A percentile compares a stretch with the other conserved stretches of the same genome.
Evolutionary conservation across 2,888 invertebrate species (phyloP).

Genomic region (Serripes groenlandicus): DNA sequence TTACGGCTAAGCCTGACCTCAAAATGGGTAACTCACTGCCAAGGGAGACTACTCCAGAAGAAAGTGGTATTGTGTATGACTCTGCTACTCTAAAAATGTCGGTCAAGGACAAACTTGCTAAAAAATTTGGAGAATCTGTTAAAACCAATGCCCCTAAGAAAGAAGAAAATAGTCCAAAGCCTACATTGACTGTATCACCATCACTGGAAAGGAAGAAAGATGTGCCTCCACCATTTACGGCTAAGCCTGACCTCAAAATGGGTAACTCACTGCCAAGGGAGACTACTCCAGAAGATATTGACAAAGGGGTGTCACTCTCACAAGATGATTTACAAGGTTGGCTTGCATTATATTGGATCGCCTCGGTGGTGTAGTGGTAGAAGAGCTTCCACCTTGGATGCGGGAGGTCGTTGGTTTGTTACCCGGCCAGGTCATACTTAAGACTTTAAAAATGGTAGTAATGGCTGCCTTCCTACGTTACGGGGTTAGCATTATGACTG

Average conservation of each 20-base stretch:
- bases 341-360: neutral
- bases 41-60: conserved; percentile 26
- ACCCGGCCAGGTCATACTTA: too few species aligned
- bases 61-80: conserved; percentile 73
- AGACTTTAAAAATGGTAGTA: too few species aligned
- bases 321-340: conserved; percentile 25
- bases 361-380: neutral
- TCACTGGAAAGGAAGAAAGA: conserved; percentile 3
- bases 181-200: neutral
- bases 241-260: neutral
- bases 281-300: conserved; percentile 25
- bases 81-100: conserved; percentile 76
- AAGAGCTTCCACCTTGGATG: too few species aligned
- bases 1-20: neutral
- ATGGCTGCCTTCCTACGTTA: too few species aligned
- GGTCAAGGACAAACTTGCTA: conserved; percentile 75
- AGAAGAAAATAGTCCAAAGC: neutral
- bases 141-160: neutral
- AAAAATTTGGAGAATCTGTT: conserved; percentile 22
- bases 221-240: neutral
- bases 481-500: too few species aligned
- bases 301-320: conserved; percentile 31
- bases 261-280: conserved; percentile 23
- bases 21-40: conserved; percentile 20
- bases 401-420: too few species aligned